Evolutionary conservation across 2,888 invertebrate species (phyloP), one percentile per base, ranked within the genome.

Genomic region (Invenusta paracnida): DNA sequence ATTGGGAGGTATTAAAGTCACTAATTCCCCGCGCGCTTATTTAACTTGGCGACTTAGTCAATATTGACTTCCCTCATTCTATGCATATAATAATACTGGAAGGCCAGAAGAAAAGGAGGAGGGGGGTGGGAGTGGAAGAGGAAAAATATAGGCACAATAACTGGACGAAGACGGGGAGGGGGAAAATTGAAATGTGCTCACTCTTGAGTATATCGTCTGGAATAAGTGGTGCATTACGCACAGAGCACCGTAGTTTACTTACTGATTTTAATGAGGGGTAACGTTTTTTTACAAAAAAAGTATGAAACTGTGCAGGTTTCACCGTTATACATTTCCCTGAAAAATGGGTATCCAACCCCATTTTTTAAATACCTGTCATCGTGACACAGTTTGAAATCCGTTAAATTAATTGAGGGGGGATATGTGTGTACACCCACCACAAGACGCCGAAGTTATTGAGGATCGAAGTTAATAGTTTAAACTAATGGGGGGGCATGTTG

Each of bases 1-100:
- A n/a, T n/a, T n/a, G 73, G 73, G 73, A 73, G 73, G 73, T 73
- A 73, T 73, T 73, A 73, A 73, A 73, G 5, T 73, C 23, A 23
- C 73, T 73, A 73, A 73, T 73, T 73, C 27, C 23, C 73, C 5
- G 73, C 5, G 73, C 23, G 23, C 73, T 73, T 73, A 73, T 73
- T 73, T 73, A 73, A 73, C 73, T 73, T 73, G 73, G 73, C 73
- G 73, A 73, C 73, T 73, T 25, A 13, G 73, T 73, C 73, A 73
- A 73, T 73, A 73, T 73, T 73, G 5, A 73, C 73, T 5, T 73
- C 23, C n/a, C n/a, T n/a, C n/a, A n/a, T n/a, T n/a, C n/a, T n/a
- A n/a, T n/a, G n/a, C n/a, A n/a, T 48, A 48, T 48, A 48, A 48
- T 5, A 48, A 17, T 11, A 48, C 5, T 17, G 17, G 48, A 48